These are phyloP conservation scores for Danio kyathit DNA, from an alignment of 2,797 vertebrate genomes.

Conservation along the genomic window DNA sequence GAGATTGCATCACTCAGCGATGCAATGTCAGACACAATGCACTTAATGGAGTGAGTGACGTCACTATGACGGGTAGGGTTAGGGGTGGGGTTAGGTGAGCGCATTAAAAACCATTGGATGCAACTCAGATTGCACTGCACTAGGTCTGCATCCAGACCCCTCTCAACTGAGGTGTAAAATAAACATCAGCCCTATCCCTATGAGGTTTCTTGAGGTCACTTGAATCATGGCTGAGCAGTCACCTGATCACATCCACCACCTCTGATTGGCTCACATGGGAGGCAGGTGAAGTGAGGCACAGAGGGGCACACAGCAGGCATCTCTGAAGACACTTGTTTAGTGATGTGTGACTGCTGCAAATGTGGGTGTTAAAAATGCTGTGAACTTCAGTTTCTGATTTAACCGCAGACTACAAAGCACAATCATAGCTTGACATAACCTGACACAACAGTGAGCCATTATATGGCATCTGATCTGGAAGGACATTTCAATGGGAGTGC, in stretches of 20 bases:
- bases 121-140: too few species aligned
- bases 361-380: conserved; percentile 6
- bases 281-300: conserved; percentile 12
- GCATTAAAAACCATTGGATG: too few species aligned
- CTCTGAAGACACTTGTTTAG: conserved; percentile 51
- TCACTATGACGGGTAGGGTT: too few species aligned
- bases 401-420: conserved; percentile 28
- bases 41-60: too few species aligned
- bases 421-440: background rate
- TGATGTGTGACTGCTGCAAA: conserved; percentile 34
- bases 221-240: conserved; percentile 67
- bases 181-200: conserved; percentile 2
- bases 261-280: conserved; percentile 57
- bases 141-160: too few species aligned
- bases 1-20: too few species aligned
- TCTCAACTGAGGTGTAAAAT: background rate
- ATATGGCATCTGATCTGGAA: background rate
- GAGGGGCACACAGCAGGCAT: conserved; percentile 17
- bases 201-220: conserved; percentile 60
- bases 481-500: too few species aligned
- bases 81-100: too few species aligned
- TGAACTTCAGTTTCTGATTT: conserved; percentile 25
- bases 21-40: too few species aligned
- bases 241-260: conserved; percentile 67
- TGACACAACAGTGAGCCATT: conserved; percentile 40